phyloP scores from a whole-genome alignment of 2,797 vertebrate genomes.

The Moxostoma hubbsi region DNA sequence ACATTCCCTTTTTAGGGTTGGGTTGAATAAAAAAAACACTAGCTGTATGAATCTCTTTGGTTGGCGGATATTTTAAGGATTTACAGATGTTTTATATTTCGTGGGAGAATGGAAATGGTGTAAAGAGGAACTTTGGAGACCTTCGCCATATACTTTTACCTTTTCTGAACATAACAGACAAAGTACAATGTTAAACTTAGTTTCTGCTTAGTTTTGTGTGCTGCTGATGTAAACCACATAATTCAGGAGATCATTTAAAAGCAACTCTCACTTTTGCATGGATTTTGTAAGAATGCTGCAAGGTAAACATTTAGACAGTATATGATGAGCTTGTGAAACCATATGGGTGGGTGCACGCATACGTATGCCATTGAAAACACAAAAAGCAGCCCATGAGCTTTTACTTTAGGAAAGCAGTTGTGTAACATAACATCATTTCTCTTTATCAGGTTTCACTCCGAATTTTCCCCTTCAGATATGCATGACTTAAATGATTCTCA shows the following conservation, averaged over 20 bases:
- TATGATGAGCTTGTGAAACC: not conserved
- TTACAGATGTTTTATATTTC: conserved; percentile 35
- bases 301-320: not conserved
- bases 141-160: not conserved
- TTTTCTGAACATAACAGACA: not conserved
- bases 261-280: not conserved
- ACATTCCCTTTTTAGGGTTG: conserved; percentile 23
- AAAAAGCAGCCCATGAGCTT: not conserved
- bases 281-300: not conserved
- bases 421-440: not conserved
- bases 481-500: not conserved
- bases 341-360: too few relatives aligned
- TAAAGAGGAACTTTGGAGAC: not conserved
- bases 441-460: not conserved
- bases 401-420: not conserved
- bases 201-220: not conserved
- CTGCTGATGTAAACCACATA: not conserved
- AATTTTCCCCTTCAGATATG: not conserved
- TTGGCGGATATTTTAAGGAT: conserved; percentile 18
- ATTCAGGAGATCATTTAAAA: not conserved
- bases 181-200: not conserved
- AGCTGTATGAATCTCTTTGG: not conserved
- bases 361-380: conserved; percentile 2
- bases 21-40: conserved; percentile 23
- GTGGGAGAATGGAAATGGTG: not conserved